Base-by-base conservation (phyloP, 2,888 invertebrate genomes). In the Spisula subtruncata region DNA sequence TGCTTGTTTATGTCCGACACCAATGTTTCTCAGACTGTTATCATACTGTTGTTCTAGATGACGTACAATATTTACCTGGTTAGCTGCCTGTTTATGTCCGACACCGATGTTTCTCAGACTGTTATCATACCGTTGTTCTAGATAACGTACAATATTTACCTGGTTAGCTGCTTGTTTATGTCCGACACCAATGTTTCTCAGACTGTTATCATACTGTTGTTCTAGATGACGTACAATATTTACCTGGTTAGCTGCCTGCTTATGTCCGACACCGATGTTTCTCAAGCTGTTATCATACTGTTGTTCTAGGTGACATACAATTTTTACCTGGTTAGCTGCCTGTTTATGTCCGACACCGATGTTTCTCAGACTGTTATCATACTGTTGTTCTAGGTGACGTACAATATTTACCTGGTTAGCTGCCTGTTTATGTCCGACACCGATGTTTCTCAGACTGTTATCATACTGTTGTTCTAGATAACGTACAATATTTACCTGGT, bases 341-440 rank as follows among this genome's bases (percentile, higher is more conserved):
- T 94, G 94, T 85, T 90, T 91, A 88, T 96, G 96, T 46, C 94
- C 96, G 56, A 94, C 92, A 71, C 96, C 96, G 71, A 96, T 95
- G 51, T 93, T 94, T 16, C 93, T 92, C 41, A 96, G 90, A 85
- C 95, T 94, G 85, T 94, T 95, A 79, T 95, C 95, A 93, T 95
- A 95, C 87, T 94, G 94, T 35, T 94, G 93, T 83, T 95, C 94
- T 54, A 96, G 90, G 41, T 94, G 94, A 25, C 93, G 75, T 0
- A 96, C 91, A 51, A 12, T 51, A 51, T 51, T 51, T 87, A 95
- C 96, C 89, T 94, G 94, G 48, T 94, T 84, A 12, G 91, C 88
- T 20, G 95, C 96, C 71, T 94, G 94, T 85, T 90, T 91, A 88
- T 96, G 96, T 46, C 94, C 96, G 56, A 94, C 92, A 71, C 96